phyloP scores from a whole-genome alignment of 2,888 invertebrate species.

The Gortyna flavago region DNA sequence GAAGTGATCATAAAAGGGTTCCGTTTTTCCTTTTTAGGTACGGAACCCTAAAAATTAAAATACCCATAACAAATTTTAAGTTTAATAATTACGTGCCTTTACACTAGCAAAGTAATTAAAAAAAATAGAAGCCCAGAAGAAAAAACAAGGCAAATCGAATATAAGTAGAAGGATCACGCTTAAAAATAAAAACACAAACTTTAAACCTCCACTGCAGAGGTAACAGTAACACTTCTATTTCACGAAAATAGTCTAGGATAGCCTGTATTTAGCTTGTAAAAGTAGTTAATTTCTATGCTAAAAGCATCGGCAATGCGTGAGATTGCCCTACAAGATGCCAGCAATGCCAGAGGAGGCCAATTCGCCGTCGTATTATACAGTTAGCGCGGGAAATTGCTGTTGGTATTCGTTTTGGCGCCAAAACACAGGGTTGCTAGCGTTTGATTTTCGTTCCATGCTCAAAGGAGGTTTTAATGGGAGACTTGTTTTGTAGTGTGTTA shows the following conservation, averaged over 20 bases:
- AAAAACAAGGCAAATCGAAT: neutral
- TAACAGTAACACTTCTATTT: constrained; percentile 5
- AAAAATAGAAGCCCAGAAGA: neutral
- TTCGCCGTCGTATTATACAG: constrained; percentile 69
- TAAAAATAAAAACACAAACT: neutral
- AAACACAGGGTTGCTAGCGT: constrained; percentile 65
- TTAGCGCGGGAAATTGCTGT: constrained; percentile 73
- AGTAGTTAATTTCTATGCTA: constrained; percentile 58
- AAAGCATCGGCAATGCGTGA: constrained; percentile 42
- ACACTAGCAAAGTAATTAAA: neutral
- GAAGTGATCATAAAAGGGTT: too few species aligned
- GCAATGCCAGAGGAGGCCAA: constrained; percentile 57
- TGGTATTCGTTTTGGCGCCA: constrained; percentile 72
- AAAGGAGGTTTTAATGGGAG: constrained; percentile 23
- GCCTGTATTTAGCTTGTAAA: constrained; percentile 11
- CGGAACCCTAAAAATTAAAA: too few species aligned
- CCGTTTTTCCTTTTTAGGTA: too few species aligned
- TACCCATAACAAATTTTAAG: neutral
- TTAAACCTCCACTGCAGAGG: neutral
- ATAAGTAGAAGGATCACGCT: neutral
- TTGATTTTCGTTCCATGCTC: constrained; percentile 36
- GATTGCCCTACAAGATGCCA: constrained; percentile 54
- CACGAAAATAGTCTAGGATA: constrained; percentile 2
- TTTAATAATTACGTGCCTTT: neutral
- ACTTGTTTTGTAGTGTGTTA: neutral